These are phyloP conservation scores for Thalpophila matura DNA, from an alignment of 2,888 invertebrate species.

Conservation along the genomic window DNA sequence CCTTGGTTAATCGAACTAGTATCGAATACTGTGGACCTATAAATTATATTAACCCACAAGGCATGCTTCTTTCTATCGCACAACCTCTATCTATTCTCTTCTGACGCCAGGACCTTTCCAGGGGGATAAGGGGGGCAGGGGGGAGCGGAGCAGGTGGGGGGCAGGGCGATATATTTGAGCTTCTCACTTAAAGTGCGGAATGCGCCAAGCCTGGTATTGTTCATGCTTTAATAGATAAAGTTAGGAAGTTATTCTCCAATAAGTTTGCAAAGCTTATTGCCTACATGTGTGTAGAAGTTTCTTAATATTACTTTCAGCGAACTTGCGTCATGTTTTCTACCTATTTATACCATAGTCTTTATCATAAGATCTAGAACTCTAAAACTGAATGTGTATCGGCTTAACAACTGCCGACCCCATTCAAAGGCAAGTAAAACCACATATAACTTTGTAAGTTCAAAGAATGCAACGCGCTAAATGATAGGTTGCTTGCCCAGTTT, in stretches of 20 bases:
- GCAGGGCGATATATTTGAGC: too few species aligned
- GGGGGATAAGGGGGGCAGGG: too few species aligned
- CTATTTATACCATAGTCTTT: neutral
- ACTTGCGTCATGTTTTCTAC: neutral
- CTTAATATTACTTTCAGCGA: conserved; percentile 3
- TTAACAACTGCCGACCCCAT: conserved; percentile 2
- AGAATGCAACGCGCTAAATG: conserved; percentile 52
- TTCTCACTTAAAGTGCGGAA: too few species aligned
- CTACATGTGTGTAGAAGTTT: conserved; percentile 6
- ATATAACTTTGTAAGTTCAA: conserved; percentile 36
- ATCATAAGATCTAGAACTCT: conserved; percentile 1
- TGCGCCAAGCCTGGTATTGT: too few species aligned
- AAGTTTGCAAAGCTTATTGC: conserved; percentile 2
- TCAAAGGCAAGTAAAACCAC: conserved; percentile 9
- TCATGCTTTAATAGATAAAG: neutral
- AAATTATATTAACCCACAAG: too few species aligned
- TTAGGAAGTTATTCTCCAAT: conserved; percentile 11
- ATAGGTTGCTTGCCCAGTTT: conserved; percentile 40
- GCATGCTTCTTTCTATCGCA: too few species aligned
- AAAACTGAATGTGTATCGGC: conserved; percentile 9
- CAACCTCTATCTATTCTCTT: too few species aligned
- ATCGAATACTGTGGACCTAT: too few species aligned
- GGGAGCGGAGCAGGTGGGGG: too few species aligned
- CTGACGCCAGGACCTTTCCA: too few species aligned
- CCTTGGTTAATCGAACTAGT: too few species aligned